Conservation (phyloP, 2,888 invertebrate species). For the Hartigia nigra region DNA sequence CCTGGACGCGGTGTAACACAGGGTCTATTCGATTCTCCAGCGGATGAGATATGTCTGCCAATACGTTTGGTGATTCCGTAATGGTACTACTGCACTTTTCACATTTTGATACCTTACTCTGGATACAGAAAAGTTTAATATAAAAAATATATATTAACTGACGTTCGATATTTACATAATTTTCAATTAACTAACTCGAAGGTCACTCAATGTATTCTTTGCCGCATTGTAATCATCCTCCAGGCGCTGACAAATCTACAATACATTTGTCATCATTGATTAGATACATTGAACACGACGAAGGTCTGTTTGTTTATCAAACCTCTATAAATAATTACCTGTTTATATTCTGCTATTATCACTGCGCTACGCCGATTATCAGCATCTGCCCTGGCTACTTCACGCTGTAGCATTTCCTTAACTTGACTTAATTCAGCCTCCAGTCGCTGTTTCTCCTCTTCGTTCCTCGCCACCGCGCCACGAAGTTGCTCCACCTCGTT, state of each 20-base stretch:
- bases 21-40: slow-evolving; percentile 59
- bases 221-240: slow-evolving; percentile 82
- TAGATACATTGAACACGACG: slow-evolving; percentile 1
- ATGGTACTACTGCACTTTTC: slow-evolving; percentile 65
- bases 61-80: slow-evolving; percentile 46
- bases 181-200: slow-evolving; percentile 70
- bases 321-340: slow-evolving; percentile 66
- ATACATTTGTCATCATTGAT: slow-evolving; percentile 26
- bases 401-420: slow-evolving; percentile 81
- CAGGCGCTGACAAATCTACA: slow-evolving; percentile 84
- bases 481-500: slow-evolving; percentile 71
- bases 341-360: slow-evolving; percentile 92
- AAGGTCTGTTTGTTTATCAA: neutral
- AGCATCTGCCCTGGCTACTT: slow-evolving; percentile 78
- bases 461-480: slow-evolving; percentile 73
- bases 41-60: slow-evolving; percentile 49
- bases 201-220: slow-evolving; percentile 72
- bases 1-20: slow-evolving; percentile 67
- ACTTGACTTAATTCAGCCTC: slow-evolving; percentile 77
- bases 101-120: slow-evolving; percentile 71
- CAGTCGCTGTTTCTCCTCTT: slow-evolving; percentile 78
- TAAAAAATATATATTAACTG: neutral
- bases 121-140: neutral
- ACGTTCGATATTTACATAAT: neutral
- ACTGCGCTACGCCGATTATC: slow-evolving; percentile 80